These are phyloP conservation scores for Macrophya annulata DNA, from an alignment of 2,888 invertebrate species.

Conservation along the genomic window DNA sequence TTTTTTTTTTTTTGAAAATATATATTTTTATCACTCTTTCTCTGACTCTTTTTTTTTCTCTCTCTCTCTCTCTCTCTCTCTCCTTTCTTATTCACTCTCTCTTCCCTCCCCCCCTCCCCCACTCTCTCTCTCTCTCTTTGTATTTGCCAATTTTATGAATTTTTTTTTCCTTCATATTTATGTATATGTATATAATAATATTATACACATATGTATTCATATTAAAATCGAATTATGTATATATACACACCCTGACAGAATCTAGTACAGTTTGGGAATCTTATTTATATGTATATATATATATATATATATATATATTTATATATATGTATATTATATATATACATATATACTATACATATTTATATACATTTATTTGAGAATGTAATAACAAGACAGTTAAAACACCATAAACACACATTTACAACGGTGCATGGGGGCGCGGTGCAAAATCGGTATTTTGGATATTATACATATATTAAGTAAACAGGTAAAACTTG, in stretches of 20 bases:
- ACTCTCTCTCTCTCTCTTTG: background rate
- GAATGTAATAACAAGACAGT: conserved; percentile 60
- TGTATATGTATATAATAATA: background rate
- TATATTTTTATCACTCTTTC: background rate
- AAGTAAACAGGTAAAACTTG: background rate
- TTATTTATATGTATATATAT: background rate
- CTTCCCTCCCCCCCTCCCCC: background rate
- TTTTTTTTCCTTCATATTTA: background rate
- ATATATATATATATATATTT: background rate
- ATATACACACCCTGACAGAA: conserved; percentile 3
- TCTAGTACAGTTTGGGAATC: conserved; percentile 36
- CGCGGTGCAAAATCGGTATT: conserved; percentile 84
- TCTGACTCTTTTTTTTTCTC: background rate
- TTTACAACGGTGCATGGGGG: conserved; percentile 80
- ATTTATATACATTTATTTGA: too few relatives aligned
- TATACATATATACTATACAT: background rate
- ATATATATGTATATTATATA: background rate
- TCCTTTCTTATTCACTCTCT: too few relatives aligned
- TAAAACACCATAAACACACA: conserved; percentile 67
- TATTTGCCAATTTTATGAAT: background rate
- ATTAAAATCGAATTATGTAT: background rate
- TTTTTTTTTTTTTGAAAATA: background rate
- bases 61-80: background rate
- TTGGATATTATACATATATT: background rate
- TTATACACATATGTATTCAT: background rate